Evolutionary conservation across 1,140 invertebrate species (phyloP), one percentile per base, ranked within the genome.

Genomic region (Ericerus pela): DNA sequence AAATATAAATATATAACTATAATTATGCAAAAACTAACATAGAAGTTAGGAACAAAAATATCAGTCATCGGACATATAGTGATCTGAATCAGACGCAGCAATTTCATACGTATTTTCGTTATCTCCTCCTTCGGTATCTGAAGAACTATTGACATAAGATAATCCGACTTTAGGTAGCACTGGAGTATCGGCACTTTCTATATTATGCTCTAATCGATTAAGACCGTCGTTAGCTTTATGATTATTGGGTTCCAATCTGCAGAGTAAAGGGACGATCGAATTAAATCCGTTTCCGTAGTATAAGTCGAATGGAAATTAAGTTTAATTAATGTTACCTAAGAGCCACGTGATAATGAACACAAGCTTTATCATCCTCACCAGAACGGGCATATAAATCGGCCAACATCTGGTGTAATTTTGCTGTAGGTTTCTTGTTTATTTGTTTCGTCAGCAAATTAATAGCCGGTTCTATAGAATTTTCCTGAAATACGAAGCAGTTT

Each of bases 291-390:
- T n/a, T n/a, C n/a, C n/a, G n/a, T n/a, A n/a, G n/a, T n/a, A n/a
- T n/a, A n/a, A n/a, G n/a, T n/a, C n/a, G n/a, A 33, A 33, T n/a
- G 30, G n/a, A 3, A 18, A 14, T 16, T 38, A 18, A 5, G 36
- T 4, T 38, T 55, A 57, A 24, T 28, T 41, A 24, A 26, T 57
- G 65, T 66, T 72, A 82, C 79, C 77, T 81, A 33, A 85, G 67
- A 24, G 83, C 81, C 59, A 77, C 76, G 51, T 74, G 77, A 64
- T 79, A 85, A 63, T 84, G 80, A 62, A 83, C 75, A 28, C 84
- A 71, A 36, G 83, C 82, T 61, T 83, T 82, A 33, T 81, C 78
- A 54, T 80, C 75, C 59, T 83, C 80, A 56, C 73, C 70, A 27
- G 68, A 68, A 52, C 70, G 67, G 12, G 66, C 61, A 18, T 76